Base-by-base conservation (phyloP, 2,888 invertebrate species). In the Polydrusus pterygomalis region DNA sequence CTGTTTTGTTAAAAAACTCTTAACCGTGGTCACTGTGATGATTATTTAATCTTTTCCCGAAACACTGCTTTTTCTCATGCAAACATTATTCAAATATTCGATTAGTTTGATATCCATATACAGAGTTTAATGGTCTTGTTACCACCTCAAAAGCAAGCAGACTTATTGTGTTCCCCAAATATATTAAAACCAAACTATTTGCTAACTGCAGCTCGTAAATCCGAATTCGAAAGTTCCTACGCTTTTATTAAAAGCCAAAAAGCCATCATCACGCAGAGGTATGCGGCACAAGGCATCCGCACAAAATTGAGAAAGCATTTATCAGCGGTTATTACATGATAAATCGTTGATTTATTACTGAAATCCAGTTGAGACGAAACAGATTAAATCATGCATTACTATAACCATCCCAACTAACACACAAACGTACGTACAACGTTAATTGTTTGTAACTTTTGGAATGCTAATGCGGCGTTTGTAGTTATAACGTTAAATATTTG, bases 211-310 rank as follows among this genome's bases (percentile, higher is more conserved):
- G 51, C 54, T 13, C 38, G 34, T 56, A 69, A 74, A 69, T 74
- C 63, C 60, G 17, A 13, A 67, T 67, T 45, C 47, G 65, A 65
- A 72, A 72, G 65, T 67, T 60, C 72, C 58, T 30, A 58, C 51
- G 72, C 65, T 72, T 72, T 72, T 72, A 72, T 72, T 72, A 72
- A 72, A 72, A 72, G 54, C 70, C 71, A 71, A 72, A 72, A 72
- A 72, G 54, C 70, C 71, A 71, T 54, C 51, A 54, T 58, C 65
- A 65, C 25, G 65, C 43, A 45, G 47, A 58, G 58, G 65, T 43
- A 65, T 58, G 64, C 25, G 43, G 60, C 30, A 40, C 45, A 47
- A 18, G 38, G 70, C 47, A 70, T 63, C 40, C 47, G 56, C 63
- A 17, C 63, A 47, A 63, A 74, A 74, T 69, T 54, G 69, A 63